Evolutionary conservation across 2,888 invertebrate species (phyloP), one percentile per base, ranked within the genome.

Genomic region (Drosophila nr. medialis): DNA sequence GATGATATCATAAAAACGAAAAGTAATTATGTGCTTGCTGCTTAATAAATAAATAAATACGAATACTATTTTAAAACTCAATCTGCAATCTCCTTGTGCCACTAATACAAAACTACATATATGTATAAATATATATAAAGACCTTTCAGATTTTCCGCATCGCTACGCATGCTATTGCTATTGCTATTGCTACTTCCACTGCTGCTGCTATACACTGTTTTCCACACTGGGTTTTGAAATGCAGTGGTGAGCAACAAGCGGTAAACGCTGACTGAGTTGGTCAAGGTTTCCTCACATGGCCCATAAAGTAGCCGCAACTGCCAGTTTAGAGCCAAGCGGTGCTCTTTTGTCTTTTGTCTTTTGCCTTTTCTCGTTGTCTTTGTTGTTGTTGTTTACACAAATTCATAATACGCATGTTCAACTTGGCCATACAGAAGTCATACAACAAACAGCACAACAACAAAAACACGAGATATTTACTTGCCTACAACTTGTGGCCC

Each of bases 121-220:
- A 38, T 15, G 8, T 49, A 38, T 15, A 18, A 15, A 36, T 10
- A n/a, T 15, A 8, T 4, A 55, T 55, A 50, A 38, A 69, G 63
- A 83, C 74, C 85, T 89, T 77, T 89, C 86, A 79, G 83, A 85
- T 89, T 85, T 85, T 85, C 85, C 85, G 88, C 88, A 74, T 87
- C 75, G 87, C 65, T 83, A 74, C 72, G 67, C 75, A 68, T 83
- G 71, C 62, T 75, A 64, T 67, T 75, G 64, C 30, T 21, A 45
- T 7, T 53, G 70, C 45, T 45, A 45, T 1, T 45, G 21, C 45
- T 42, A 42, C 5, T 21, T 2, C 45, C 2, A 24, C 15, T 24
- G 13, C 45, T 15, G 6, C 21, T 21, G 2, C 21, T 45, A 24
- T 61, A 66, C 71, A 55, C 45, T 58, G 69, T 69, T 72, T 74